Base-by-base conservation (phyloP, 2,113 vertebrate genomes). In the Cephalopterus ornatus region DNA sequence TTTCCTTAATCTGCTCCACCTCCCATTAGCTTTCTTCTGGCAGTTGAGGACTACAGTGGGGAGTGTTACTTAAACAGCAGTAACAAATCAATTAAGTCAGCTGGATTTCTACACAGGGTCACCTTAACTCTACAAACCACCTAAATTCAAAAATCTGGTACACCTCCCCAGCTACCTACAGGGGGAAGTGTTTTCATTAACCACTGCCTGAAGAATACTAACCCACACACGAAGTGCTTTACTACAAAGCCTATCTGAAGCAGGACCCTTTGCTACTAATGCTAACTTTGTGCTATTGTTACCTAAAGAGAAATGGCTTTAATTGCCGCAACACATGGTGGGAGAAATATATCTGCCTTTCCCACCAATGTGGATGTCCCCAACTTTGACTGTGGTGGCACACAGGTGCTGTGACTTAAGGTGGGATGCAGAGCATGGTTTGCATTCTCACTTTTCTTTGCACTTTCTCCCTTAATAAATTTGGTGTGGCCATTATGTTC, bases 1-100 rank as follows among this genome's bases (percentile, higher is more conserved):
- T 71, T 50, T 81, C 44, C 28, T 84, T 89, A 41, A 55, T 42
- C 62, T 79, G 26, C 35, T 86, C n/a, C 12, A 50, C 52, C 44
- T 81, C 35, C 42, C 55, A 9, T 73, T 13, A 81, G 42, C 24
- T 53, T 71, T 92, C 59, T 32, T 24, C 52, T 28, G 14, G 85
- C 73, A 93, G 44, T 28, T 61, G 53, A 74, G 32, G 44, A 67
- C 53, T 72, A 49, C 72, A 78, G 63, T 6, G 11, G 47, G 15
- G 82, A 75, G 39, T 41, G 24, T 47, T 92, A 78, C 58, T 93
- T 92, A 75, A 95, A 95, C 14, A 93, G 68, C 62, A 86, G 65
- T 42, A 75, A 92, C 41, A 82, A 93, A 91, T 91, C 75, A 92
- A 77, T 83, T 71, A 80, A 93, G 76, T 74, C 81, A 84, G n/a